phyloP scores from a whole-genome alignment of 2,113 vertebrate species.

The Lophura nycthemera region DNA sequence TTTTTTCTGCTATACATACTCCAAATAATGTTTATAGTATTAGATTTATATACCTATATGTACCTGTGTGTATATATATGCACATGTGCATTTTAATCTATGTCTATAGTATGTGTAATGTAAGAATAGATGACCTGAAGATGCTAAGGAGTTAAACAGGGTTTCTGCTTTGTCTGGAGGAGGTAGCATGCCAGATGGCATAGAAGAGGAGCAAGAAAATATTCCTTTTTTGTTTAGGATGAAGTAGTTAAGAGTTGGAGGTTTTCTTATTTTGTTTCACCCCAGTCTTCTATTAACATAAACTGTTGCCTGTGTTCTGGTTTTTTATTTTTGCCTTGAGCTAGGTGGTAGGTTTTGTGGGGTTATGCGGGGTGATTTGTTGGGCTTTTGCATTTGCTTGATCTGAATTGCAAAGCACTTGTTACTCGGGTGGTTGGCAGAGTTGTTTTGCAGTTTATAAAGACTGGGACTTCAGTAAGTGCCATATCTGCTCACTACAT shows the following conservation, averaged over 20 bases:
- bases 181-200: neutral
- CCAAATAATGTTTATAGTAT: neutral
- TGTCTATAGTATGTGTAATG: neutral
- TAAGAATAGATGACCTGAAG: neutral
- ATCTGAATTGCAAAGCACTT: neutral
- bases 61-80: neutral
- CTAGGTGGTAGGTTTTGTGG: neutral
- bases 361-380: neutral
- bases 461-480: neutral
- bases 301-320: neutral
- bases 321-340: neutral
- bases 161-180: neutral
- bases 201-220: neutral
- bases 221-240: neutral
- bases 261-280: neutral
- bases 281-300: neutral
- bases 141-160: neutral
- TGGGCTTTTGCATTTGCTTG: neutral
- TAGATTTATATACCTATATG: neutral
- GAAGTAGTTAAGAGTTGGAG: neutral
- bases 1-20: neutral
- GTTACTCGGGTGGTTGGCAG: neutral
- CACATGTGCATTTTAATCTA: neutral
- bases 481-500: neutral
- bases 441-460: accelerated